Conservation (phyloP, 2,797 vertebrate species). For the Darevskia mixta region DNA sequence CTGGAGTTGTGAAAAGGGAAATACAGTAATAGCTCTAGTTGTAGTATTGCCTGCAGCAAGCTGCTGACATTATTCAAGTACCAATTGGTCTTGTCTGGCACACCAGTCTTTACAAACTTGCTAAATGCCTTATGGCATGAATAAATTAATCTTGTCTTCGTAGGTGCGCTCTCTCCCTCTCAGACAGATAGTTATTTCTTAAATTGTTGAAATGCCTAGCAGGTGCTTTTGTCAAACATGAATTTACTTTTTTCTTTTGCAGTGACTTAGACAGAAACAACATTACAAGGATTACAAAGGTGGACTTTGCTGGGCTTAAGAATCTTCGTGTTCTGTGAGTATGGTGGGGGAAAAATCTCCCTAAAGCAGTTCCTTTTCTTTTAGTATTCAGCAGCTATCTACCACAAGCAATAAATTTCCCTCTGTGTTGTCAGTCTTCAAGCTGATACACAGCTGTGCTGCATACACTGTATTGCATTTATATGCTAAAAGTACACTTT, state of each 20-base stretch:
- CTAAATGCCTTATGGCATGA: neutral
- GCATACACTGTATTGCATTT: neutral
- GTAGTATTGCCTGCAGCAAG: neutral
- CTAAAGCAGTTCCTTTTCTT: neutral
- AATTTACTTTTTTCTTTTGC: slow-evolving; percentile 57
- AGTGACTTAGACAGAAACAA: slow-evolving; percentile 98
- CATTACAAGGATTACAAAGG: slow-evolving; percentile 95
- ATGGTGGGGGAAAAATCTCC: neutral
- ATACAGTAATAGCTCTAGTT: neutral
- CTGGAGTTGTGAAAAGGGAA: neutral
- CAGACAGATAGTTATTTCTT: neutral
- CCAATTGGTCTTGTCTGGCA: neutral
- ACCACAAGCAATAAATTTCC: neutral
- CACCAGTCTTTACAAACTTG: neutral
- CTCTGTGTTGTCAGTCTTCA: neutral
- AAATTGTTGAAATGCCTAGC: slow-evolving; percentile 9
- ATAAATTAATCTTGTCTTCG: neutral
- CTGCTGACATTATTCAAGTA: neutral
- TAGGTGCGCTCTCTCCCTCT: neutral
- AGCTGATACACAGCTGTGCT: neutral
- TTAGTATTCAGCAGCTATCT: neutral
- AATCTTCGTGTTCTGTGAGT: slow-evolving; percentile 98
- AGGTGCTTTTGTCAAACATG: slow-evolving; percentile 18
- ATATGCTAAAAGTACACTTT: neutral
- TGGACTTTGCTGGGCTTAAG: slow-evolving; percentile 93